These are phyloP conservation scores for Plestiodon gilberti DNA, from an alignment of 2,113 vertebrate genomes.

Conservation along the genomic window DNA sequence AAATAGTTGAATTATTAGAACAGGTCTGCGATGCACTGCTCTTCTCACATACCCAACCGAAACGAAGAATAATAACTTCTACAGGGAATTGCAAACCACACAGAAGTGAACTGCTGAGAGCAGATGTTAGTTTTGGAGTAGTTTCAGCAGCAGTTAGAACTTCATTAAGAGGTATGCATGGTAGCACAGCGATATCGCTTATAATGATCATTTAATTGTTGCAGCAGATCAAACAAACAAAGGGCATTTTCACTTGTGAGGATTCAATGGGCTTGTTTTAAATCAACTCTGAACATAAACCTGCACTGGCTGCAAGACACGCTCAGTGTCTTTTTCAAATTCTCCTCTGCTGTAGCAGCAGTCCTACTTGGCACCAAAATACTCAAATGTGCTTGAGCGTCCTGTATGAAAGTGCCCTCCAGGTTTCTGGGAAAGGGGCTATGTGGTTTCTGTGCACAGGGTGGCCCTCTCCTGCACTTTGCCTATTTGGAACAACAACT, in stretches of 20 bases:
- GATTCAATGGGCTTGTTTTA: neutral
- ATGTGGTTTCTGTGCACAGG: conserved; percentile 1
- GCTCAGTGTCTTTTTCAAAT: neutral
- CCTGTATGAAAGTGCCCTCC: neutral
- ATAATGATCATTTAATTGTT: neutral
- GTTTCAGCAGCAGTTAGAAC: neutral
- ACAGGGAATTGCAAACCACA: neutral
- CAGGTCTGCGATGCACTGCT: no score
- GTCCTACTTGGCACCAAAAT: neutral
- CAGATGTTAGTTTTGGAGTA: neutral
- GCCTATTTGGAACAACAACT: conserved; percentile 39
- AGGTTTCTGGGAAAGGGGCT: conserved; percentile 1
- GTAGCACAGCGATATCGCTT: neutral
- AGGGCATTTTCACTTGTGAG: neutral
- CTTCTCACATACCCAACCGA: no score
- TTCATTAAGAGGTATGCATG: neutral
- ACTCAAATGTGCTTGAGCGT: neutral
- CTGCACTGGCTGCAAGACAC: neutral
- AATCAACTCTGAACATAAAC: neutral
- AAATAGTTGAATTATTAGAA: no score
- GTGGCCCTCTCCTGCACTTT: conserved; percentile 34
- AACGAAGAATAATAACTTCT: neutral
- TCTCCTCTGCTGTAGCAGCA: neutral
- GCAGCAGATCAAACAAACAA: neutral
- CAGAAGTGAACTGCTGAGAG: neutral